A percentile compares a stretch with the other conserved stretches of the same genome.
These are phyloP conservation scores for Carabus problematicus DNA, from an alignment of 2,888 invertebrate species.

Conservation along the genomic window DNA sequence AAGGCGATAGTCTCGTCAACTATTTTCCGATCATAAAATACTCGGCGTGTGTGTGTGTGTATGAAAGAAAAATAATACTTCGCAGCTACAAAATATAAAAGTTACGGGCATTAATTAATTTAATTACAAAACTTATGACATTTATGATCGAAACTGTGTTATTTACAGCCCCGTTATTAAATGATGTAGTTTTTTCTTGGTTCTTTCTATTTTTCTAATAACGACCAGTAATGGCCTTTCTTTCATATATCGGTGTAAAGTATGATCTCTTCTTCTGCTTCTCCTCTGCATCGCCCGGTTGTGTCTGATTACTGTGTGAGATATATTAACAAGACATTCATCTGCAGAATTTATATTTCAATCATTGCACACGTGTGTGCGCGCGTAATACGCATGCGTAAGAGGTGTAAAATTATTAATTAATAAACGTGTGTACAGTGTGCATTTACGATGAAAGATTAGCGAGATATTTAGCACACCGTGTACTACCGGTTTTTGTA, in stretches of 20 bases:
- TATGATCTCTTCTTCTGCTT: too few species aligned
- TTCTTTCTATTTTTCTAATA: conserved; percentile 49
- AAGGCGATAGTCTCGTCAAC: conserved; percentile 25
- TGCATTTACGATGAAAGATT: too few species aligned
- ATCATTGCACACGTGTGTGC: conserved; percentile 24
- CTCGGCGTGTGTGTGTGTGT: neutral
- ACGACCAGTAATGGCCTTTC: conserved; percentile 33
- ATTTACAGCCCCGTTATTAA: conserved; percentile 57
- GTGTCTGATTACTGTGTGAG: neutral
- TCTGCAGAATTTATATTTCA: conserved; percentile 36
- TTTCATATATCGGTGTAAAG: neutral
- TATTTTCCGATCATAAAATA: conserved; percentile 40
- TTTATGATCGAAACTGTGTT: conserved; percentile 57
- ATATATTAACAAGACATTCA: conserved; percentile 34
- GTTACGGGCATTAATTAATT: conserved; percentile 60
- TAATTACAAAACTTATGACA: conserved; percentile 61
- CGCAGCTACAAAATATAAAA: conserved; percentile 52
- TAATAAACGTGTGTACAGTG: conserved; percentile 8
- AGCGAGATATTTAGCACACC: too few species aligned
- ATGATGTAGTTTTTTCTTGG: conserved; percentile 30
- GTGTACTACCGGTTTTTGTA: too few species aligned
- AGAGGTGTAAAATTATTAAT: conserved; percentile 14
- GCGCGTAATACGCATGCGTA: too few species aligned
- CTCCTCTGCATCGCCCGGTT: too few species aligned
- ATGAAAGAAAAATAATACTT: conserved; percentile 40